phyloP scores from a whole-genome alignment of 2,888 invertebrate genomes.

The Tinea pellionella region DNA sequence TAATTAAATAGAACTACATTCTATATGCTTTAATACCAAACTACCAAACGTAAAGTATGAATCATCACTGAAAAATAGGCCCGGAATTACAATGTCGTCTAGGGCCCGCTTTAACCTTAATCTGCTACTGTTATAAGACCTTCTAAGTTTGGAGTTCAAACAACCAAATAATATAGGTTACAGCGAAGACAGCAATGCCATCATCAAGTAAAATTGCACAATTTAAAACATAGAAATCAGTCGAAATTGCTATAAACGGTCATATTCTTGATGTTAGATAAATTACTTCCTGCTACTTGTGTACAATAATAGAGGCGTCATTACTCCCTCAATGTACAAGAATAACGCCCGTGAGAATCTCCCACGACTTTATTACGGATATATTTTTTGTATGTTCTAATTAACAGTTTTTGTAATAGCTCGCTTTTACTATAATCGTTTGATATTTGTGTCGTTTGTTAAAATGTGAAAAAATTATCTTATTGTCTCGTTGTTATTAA shows the following conservation, averaged over 20 bases:
- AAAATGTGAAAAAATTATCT: not conserved
- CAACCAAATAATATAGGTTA: too few species aligned
- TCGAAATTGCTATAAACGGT: constrained; percentile 66
- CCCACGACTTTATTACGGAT: constrained; percentile 67
- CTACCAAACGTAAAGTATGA: too few species aligned
- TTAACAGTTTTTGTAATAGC: constrained; percentile 62
- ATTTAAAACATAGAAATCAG: constrained; percentile 40
- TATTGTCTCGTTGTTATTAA: too few species aligned
- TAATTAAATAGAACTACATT: too few species aligned
- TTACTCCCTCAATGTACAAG: constrained; percentile 45
- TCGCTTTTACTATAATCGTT: constrained; percentile 65
- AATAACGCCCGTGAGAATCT: constrained; percentile 45
- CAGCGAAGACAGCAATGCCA: too few species aligned
- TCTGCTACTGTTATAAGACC: too few species aligned
- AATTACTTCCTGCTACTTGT: constrained; percentile 65
- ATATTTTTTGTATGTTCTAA: constrained; percentile 66
- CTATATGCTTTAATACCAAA: too few species aligned
- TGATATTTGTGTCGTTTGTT: not conserved
- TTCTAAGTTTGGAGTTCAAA: too few species aligned
- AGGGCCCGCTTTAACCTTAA: too few species aligned
- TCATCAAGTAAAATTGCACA: not conserved
- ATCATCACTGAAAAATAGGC: too few species aligned
- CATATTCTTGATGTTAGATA: constrained; percentile 70
- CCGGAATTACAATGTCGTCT: too few species aligned
- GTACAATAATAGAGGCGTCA: constrained; percentile 65